Evolutionary conservation across 2,113 vertebrate species (phyloP).

Genomic region (Coturnix japonica): DNA sequence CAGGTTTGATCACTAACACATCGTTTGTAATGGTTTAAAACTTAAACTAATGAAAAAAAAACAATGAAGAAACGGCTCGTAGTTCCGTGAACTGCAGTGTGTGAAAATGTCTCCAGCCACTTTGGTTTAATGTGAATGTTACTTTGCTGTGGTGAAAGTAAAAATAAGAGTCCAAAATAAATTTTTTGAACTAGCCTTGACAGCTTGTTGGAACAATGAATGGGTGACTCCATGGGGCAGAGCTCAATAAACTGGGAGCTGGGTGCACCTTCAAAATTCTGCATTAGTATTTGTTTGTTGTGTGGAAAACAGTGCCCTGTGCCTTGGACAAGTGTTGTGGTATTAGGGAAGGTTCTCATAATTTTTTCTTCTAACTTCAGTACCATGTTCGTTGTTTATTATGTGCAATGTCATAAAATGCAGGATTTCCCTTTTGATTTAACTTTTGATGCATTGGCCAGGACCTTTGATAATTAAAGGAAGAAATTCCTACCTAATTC

Average conservation of each 20-base stretch:
- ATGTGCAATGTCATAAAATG: neutral
- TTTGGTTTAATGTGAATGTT: neutral
- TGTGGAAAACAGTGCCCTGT: neutral
- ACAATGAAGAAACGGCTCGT: neutral
- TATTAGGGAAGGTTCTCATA: neutral
- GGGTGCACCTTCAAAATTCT: neutral
- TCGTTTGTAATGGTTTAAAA: neutral
- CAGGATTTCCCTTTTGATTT: conserved; percentile 16
- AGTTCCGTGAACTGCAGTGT: neutral
- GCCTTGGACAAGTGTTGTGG: neutral
- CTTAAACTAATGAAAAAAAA: neutral
- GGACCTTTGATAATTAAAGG: neutral
- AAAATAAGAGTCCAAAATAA: neutral
- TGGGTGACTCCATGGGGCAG: neutral
- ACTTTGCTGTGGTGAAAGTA: neutral
- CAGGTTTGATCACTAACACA: neutral
- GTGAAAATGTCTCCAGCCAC: neutral
- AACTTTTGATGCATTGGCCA: neutral
- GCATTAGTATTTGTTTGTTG: neutral
- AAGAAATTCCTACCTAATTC: neutral
- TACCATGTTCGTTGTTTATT: neutral
- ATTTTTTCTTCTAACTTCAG: neutral
- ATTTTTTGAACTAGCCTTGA: neutral
- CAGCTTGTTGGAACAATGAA: neutral
- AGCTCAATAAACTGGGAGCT: neutral